These are phyloP conservation scores for Acanthosepion esculentum DNA, from an alignment of 2,888 invertebrate genomes.

Conservation along the genomic window DNA sequence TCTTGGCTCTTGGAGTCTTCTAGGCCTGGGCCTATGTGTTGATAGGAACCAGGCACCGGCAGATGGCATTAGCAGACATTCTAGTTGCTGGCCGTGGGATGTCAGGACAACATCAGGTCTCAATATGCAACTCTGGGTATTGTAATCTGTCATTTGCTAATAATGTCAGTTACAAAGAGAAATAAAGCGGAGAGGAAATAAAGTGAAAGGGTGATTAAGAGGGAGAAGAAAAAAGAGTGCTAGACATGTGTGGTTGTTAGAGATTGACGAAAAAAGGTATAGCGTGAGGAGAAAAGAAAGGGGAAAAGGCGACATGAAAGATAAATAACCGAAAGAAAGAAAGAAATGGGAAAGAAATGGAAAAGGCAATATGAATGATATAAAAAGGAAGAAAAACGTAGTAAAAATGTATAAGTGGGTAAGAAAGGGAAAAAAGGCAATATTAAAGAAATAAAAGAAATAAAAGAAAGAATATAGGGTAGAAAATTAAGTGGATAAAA, in stretches of 20 bases:
- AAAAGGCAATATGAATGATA: too few relatives aligned
- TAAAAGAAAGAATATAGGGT: too few relatives aligned
- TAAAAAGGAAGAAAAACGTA: too few relatives aligned
- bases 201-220: not conserved
- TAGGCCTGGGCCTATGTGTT: not conserved
- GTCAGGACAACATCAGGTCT: slow-evolving; percentile 33
- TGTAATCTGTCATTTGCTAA: slow-evolving; percentile 1
- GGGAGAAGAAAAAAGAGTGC: not conserved
- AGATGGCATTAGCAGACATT: slow-evolving; percentile 33
- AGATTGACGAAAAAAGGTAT: too few relatives aligned
- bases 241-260: not conserved
- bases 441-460: not conserved
- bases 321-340: too few relatives aligned
- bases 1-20: not conserved
- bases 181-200: not conserved
- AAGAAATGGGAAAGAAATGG: too few relatives aligned
- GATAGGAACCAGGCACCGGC: slow-evolving; percentile 4
- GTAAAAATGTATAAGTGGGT: too few relatives aligned
- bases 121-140: slow-evolving; percentile 8
- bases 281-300: too few relatives aligned
- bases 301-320: too few relatives aligned
- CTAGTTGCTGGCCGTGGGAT: slow-evolving; percentile 2
- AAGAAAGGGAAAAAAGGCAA: too few relatives aligned
- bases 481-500: too few relatives aligned
- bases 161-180: slow-evolving; percentile 8